Evolutionary conservation across 2,888 invertebrate species (phyloP), one percentile per base, ranked within the genome.

Genomic region (Dichetophora obliterata): DNA sequence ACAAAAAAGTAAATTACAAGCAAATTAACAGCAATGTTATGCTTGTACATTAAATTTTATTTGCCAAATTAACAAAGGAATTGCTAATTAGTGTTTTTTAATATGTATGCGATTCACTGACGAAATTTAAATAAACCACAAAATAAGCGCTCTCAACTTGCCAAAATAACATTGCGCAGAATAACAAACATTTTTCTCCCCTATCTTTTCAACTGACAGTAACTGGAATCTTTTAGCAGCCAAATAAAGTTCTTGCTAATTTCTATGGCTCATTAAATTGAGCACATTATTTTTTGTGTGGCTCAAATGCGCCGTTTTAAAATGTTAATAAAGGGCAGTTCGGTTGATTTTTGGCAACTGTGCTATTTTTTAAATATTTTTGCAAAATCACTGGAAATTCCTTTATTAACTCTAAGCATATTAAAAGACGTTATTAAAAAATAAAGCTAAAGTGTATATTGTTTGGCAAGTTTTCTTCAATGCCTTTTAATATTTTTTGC

Each of bases 191-290:
- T 31, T 14, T 11, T 31, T 27, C 6, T 31, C 31, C 16, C n/a
- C n/a, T n/a, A n/a, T 31, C 31, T 31, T 31, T 31, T 31, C 5
- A 5, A 3, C 2, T 54, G 1, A 19, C 54, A 22, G 1, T 61
- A 61, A 27, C 31, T 61, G 27, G 9, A 24, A 61, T 11, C 61
- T 27, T 54, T 54, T 54, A 22, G 65, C n/a, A n/a, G 50, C 27
- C 52, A 54, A 61, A 54, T 74, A 66, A 34, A 34, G 52, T 79
- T 79, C 82, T 84, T 83, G 85, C 82, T 87, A 86, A 87, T 86
- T 86, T 87, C 86, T 85, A 87, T 86, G 86, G 85, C 80, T 83
- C 87, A 87, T 87, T 86, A 83, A 86, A 84, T 84, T 82, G 48
- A 76, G 69, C 43, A 43, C 76, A 70, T 69, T 71, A 63, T 50